Base-by-base conservation (phyloP, 2,888 invertebrate species). In the Endomychus coccineus region DNA sequence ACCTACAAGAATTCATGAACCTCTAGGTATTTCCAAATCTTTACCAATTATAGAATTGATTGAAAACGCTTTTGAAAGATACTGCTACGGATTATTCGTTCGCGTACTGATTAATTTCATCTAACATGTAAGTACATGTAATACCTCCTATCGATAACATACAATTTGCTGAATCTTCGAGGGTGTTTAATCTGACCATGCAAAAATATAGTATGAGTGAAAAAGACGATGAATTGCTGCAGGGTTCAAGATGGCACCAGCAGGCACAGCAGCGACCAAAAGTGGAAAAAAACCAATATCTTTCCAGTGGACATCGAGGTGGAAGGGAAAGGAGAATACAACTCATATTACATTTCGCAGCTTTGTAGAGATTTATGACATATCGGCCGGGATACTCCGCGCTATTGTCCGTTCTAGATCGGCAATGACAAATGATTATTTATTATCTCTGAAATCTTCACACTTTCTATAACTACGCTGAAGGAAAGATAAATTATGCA, bases 311-410 rank as follows among this genome's bases (percentile, higher is more conserved):
- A 57, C 58, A 58, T 44, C 45, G 55, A 40, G 41, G 44, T 44
- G 40, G 43, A 46, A 52, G 49, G 49, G 48, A 50, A 40, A 45
- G 41, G 46, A 54, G 55, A 52, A 51, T 55, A 61, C 56, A 58
- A 59, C 59, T 59, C 56, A 58, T 60, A 62, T 60, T 61, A 61
- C 59, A 54, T 61, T 61, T 63, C 61, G 54, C 61, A 59, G 61
- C 57, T 62, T 61, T 55, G 55, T 52, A 47, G 43, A 54, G 53
- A 58, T 58, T 55, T 56, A 53, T 56, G 56, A 54, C 56, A 55
- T 54, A 34, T 34, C 32, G 27, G 30, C 48, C 50, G 43, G 52
- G 52, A 52, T 54, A 51, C 28, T 25, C 45, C 49, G 51, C 48
- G 53, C 55, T 60, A 56, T 58, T 58, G 58, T 58, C 51, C 52